Base-by-base conservation (phyloP, 2,888 invertebrate genomes). In the Cenopis cana region DNA sequence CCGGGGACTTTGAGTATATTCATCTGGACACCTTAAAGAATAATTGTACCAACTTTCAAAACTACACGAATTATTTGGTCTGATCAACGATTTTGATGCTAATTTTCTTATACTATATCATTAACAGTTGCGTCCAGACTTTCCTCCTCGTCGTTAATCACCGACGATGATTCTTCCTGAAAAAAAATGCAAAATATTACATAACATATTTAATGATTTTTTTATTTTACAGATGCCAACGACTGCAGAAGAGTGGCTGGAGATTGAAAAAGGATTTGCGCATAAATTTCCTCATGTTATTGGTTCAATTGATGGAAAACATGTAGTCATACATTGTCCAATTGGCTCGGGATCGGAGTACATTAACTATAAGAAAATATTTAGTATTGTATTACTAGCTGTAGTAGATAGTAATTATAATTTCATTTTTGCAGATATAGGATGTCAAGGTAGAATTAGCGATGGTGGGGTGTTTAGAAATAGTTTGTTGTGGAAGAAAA, bases 401-500 rank as follows among this genome's bases (percentile, higher is more conserved):
- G 8, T 75, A 61, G 65, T 74, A 5, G 69, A 71, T 50, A 67
- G 60, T 68, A n/a, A 74, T 54, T 73, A 75, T n/a, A 33, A 24
- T 59, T 72, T 74, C 20, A 49, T 74, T 12, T 74, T 73, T 69
- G 72, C 68, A 33, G 72, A 75, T 4, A 56, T 74, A 33, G 73
- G 73, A 50, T 17, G 69, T 46, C 68, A 72, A 49, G 74, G 68
- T 3, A 49, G 64, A 46, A 73, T 73, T 46, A 74, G 73, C 36
- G 74, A 75, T 68, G 73, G 75, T 1, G 62, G 62, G 79, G 75
- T 77, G 1, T 76, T 77, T 69, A 74, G 41, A 61, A 75, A 78
- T 61, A 73, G 73, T 62, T 20, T 73, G 38, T 70, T 78, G 52
- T 77, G 76, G 73, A 52, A 76, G 59, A 79, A 76, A 72, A 72